These are phyloP conservation scores for Strix uralensis DNA, from an alignment of 2,113 vertebrate genomes.

Conservation along the genomic window DNA sequence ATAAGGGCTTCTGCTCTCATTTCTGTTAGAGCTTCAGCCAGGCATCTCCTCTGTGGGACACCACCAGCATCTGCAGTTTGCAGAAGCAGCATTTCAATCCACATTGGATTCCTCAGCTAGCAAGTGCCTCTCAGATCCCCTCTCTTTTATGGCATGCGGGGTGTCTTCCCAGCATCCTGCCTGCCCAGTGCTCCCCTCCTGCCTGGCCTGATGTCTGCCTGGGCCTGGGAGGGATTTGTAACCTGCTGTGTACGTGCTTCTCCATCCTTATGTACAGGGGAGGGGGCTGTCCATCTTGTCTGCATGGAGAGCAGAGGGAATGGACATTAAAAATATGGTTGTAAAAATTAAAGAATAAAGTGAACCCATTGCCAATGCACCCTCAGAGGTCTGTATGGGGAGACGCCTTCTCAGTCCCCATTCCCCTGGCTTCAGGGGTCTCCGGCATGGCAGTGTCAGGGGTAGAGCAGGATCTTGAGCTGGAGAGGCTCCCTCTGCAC, in stretches of 20 bases:
- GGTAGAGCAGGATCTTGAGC: background rate
- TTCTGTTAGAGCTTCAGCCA: background rate
- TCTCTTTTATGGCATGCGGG: background rate
- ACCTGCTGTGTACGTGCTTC: fast-evolving
- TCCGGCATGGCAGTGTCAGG: fast-evolving
- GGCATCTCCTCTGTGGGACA: fast-evolving
- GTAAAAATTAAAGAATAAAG: conserved; percentile 25
- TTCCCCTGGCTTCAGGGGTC: background rate
- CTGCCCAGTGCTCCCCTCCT: background rate
- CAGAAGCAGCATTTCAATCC: background rate
- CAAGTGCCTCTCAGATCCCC: background rate
- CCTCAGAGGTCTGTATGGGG: background rate
- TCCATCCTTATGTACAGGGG: background rate
- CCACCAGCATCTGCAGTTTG: fast-evolving
- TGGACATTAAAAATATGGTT: background rate
- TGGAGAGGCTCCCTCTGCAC: background rate
- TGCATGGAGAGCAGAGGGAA: background rate
- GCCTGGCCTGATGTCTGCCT: background rate
- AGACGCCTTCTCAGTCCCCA: background rate
- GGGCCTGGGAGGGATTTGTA: background rate
- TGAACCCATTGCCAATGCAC: background rate
- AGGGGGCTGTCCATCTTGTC: background rate
- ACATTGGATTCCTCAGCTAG: background rate
- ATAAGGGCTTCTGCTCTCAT: background rate
- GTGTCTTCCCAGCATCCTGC: background rate